Evolutionary conservation across 2,888 invertebrate genomes (phyloP).

Genomic region (Vesta saturnalis): DNA sequence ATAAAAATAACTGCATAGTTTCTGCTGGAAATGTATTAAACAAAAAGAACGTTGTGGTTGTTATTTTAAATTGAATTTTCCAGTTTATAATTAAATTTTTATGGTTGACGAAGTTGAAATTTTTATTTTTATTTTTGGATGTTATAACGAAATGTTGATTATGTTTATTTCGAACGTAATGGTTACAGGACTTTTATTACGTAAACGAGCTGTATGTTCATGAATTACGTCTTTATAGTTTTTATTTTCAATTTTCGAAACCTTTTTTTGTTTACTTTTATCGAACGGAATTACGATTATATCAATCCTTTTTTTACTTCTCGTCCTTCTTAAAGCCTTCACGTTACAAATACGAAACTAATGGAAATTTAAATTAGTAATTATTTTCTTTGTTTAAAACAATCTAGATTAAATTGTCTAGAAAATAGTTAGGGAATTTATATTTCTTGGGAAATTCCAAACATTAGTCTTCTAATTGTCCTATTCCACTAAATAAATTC

Average conservation of each 20-base stretch:
- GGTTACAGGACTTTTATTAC: conserved; percentile 25
- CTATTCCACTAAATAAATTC: conserved; percentile 24
- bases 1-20: background rate
- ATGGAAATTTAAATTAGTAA: conserved; percentile 35
- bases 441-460: conserved; percentile 19
- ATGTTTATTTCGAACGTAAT: conserved; percentile 35
- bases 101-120: conserved; percentile 30
- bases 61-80: conserved; percentile 16
- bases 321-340: too few species aligned
- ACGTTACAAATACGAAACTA: conserved; percentile 23
- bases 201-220: conserved; percentile 28
- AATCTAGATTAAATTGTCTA: conserved; percentile 31
- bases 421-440: conserved; percentile 30
- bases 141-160: conserved; percentile 28
- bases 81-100: conserved; percentile 28
- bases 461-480: conserved; percentile 25
- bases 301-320: background rate
- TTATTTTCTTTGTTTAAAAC: conserved; percentile 26
- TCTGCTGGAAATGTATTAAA: background rate
- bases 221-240: conserved; percentile 14
- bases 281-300: background rate
- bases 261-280: too few species aligned
- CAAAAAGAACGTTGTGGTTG: conserved; percentile 12
- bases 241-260: conserved; percentile 11
- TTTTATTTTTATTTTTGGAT: conserved; percentile 27